Evolutionary conservation across 2,113 vertebrate species (phyloP), one percentile per base, ranked within the genome.

Genomic region (Nothobranchius kuhntae): DNA sequence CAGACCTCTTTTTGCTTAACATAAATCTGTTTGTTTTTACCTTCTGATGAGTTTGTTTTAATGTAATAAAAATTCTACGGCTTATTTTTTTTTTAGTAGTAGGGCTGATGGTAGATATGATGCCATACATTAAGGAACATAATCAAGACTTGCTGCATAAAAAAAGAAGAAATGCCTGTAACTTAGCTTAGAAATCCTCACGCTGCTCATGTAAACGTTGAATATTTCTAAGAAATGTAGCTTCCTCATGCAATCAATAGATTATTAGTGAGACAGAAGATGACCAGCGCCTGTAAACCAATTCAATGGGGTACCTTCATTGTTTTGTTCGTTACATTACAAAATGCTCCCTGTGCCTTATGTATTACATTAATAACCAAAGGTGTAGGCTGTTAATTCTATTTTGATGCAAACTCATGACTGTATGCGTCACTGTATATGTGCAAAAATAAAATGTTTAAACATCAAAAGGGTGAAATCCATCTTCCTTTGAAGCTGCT

Each of bases 261-360:
- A 57, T 70, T n/a, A 53, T 70, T 59, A 55, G 14, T 55, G 59
- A 75, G 56, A 30, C 30, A 30, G 53, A 13, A 82, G 73, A 44
- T 61, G 71, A 72, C 53, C 30, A 53, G 7, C 53, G 3, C 40
- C 35, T 74, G 55, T 59, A 53, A 68, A 80, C 58, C 65, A 78
- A 46, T 21, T 24, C 52, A 36, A 48, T 44, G 38, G 13, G 65
- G 65, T 60, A 63, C 45, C 50, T 44, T 12, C 14, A 8, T 48
- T 3, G 30, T 30, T n/a, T 48, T 14, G 13, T 38, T 53, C 14
- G 55, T 66, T 58, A n/a, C 57, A 77, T 52, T 57, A 57, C 70
- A 73, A 77, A 73, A 72, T 64, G 57, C 61, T 81, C 71, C 71
- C 71, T 72, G 88, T 91, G 88, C 89, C 89, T 91, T 90, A 86